Conservation (phyloP, 2,113 vertebrate genomes). For the Mormyrus lacerda region DNA sequence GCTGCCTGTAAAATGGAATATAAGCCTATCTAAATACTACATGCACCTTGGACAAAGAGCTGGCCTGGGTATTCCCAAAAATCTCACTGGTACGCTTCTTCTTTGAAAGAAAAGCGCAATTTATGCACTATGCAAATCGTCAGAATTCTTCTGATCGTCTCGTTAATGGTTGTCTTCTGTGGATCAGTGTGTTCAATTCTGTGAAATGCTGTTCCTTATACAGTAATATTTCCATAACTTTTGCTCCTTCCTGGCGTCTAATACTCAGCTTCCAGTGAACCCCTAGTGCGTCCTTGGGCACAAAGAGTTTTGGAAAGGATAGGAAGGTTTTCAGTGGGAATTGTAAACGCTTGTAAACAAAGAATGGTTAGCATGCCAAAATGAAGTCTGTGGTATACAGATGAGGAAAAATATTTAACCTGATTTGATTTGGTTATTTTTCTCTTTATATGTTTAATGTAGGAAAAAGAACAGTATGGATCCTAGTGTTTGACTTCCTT, state of each 20-base stretch:
- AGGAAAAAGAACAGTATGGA: neutral
- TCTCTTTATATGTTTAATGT: neutral
- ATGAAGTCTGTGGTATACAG: neutral
- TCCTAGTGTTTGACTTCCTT: neutral
- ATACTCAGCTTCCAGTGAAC: neutral
- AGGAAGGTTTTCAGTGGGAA: neutral
- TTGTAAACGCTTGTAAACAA: neutral
- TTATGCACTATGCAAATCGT: neutral
- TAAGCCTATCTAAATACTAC: neutral
- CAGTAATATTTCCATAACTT: neutral
- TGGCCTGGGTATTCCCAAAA: neutral
- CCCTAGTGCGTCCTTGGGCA: neutral
- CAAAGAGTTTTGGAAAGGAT: neutral
- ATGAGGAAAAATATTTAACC: neutral
- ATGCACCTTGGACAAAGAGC: neutral
- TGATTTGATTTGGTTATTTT: neutral
- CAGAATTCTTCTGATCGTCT: neutral
- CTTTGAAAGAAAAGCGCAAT: neutral
- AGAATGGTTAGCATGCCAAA: slow-evolving; percentile 2
- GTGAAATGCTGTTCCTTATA: neutral
- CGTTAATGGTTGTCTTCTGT: neutral
- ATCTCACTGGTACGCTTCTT: neutral
- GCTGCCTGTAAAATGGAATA: neutral
- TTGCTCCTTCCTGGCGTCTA: neutral
- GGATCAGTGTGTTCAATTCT: neutral